Base-by-base conservation (phyloP, 2,888 invertebrate genomes). In the Cephonodes hylas region DNA sequence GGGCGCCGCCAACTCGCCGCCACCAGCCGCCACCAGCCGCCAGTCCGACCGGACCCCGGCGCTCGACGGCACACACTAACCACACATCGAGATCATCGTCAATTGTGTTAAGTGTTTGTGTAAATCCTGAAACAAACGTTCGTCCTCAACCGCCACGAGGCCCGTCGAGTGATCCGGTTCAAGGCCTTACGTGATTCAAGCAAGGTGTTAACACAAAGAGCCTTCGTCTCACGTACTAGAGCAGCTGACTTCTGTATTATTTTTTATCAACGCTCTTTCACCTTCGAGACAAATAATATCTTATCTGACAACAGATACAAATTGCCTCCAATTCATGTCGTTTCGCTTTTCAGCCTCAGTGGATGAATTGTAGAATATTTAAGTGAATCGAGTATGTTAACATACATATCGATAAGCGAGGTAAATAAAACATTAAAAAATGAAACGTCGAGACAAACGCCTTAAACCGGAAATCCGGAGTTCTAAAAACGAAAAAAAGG, bases 251-350 rank as follows among this genome's bases (percentile, higher is more conserved):
- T 80, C 74, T 80, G 67, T 80, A 76, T 73, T 71, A 69, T 87
- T 88, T 86, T 89, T 91, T 91, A 88, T 89, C 86, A 71, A 61
- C 75, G 68, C 66, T 83, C 80, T 82, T 81, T 88, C 76, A 83
- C 86, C 87, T 88, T 89, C 85, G 73, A 78, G 68, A 69, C 68
- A 74, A 84, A 86, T 38, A 38, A 38, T 89, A 91, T 88, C 89
- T 89, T 87, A 91, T 91, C 86, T 76, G 66, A 69, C 71, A 72
- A 67, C 73, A 75, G 70, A 66, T 70, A 64, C 63, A 66, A 65
- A 66, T 65, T 68, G 74, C 75, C 82, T 86, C 83, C 80, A 77
- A 81, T 77, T 70, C 68, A 66, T 63, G 67, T 70, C 66, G 69
- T 74, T 76, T 70, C 68, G 58, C 66, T 66, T 65, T 69, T 65